Evolutionary conservation across 1,140 invertebrate species (phyloP), one percentile per base, ranked within the genome.

Genomic region (Macrotrachela quadricornifera): DNA sequence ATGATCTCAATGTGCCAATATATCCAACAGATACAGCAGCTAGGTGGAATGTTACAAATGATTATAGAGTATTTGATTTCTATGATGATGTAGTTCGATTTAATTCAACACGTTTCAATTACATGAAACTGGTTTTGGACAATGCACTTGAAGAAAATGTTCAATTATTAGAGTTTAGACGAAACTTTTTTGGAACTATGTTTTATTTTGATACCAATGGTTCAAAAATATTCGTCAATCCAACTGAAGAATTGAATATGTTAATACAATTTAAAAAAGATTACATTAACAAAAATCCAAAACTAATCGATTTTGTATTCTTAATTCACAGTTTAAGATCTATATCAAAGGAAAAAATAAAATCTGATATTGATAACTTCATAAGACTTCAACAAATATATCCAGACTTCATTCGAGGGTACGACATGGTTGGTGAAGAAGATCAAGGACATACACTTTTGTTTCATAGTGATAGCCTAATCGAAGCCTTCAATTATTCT

Each of bases 351-450:
- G n/a, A n/a, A n/a, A n/a, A n/a, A n/a, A n/a, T n/a, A n/a, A n/a
- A n/a, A n/a, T n/a, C n/a, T n/a, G n/a, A 42, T 42, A n/a, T 42
- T 12, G 41, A 12, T n/a, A 42, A 42, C 12, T 42, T n/a, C 12
- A 42, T 53, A 38, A 46, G 15, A 18, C 21, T 60, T 6, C 43
- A 57, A 46, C 12, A 55, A 14, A 58, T 58, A 54, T 63, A 59
- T 58, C 60, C 61, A 2, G 12, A 58, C 38, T 43, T 61, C 36
- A 53, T 63, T 18, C 50, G 55, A 0, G 61, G 60, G 21, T 62
- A 52, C 54, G 61, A 63, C 49, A 15, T 61, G 14, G 60, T 60
- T 11, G 57, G 46, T 17, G 59, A 63, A 52, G 61, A 63, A 56
- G 61, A 63, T 40, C 43, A 41, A 3, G 61, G 61, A 9, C 58